Evolutionary conservation across 1,140 invertebrate species (phyloP), one percentile per base, ranked within the genome.

Genomic region (Lasioglossum albipes): DNA sequence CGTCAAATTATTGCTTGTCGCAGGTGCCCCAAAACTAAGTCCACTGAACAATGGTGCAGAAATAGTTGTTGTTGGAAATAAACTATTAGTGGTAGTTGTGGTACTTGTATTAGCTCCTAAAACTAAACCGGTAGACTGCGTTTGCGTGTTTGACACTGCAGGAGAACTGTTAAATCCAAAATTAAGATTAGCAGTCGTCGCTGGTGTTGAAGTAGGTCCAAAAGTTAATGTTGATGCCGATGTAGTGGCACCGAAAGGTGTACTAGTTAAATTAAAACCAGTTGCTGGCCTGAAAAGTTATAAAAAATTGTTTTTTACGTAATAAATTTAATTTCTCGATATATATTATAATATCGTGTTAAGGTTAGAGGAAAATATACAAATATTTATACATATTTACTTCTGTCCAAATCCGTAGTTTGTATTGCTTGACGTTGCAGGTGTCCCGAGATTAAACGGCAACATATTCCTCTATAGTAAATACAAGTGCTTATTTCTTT

Each of bases 361-460:
- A 9, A 20, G 62, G 13, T 65, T 65, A 18, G 31, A 52, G 12
- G 0, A 36, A 68, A 82, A n/a, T 12, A 0, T 42, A 72, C 61
- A 82, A 62, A 16, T 65, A 5, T 36, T 36, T 36, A 65, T 36
- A 41, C 31, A 57, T 74, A 85, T 62, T 85, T 85, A 91, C 90
- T 87, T 88, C 83, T 83, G 89, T 42, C 84, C 82, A 79, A 92
- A 91, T 69, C 88, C 87, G 75, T 91, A 90, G 76, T 75, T 68
- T 16, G 91, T 79, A 22, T 70, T 88, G 9, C 77, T 82, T 10
- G 90, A 73, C n/a, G 87, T 87, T 22, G 88, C 22, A 31, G 91
- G 88, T 65, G 86, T 85, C 45, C 92, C 91, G 75, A 93, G 92
- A 16, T 85, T 87, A 77, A 91, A 91, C 16, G 84, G 61, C 45